These are phyloP conservation scores for Sarcoramphus papa DNA, from an alignment of 2,797 vertebrate species.

Conservation along the genomic window DNA sequence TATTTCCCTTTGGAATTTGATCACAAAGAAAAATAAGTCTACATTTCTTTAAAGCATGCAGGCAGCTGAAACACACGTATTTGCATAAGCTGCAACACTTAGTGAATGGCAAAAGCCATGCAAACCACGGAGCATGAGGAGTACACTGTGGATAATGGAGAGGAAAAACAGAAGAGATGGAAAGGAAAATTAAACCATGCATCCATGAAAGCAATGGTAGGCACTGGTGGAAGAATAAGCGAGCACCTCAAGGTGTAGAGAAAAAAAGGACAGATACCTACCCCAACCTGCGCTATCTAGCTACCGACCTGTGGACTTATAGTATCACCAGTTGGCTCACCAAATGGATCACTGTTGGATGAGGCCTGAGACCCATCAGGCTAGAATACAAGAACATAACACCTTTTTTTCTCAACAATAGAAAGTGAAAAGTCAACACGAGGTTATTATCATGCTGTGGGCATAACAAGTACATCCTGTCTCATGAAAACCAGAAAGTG, in stretches of 20 bases:
- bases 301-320: slow-evolving; percentile 98
- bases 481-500: slow-evolving; percentile 35
- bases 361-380: slow-evolving; percentile 95
- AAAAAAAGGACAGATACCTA: slow-evolving; percentile 89
- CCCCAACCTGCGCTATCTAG: slow-evolving; percentile 98
- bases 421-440: slow-evolving; percentile 65
- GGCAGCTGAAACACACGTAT: slow-evolving; percentile 40
- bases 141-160: slow-evolving; percentile 31
- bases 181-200: slow-evolving; percentile 11
- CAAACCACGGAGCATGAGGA: slow-evolving; percentile 28
- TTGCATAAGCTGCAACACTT: slow-evolving; percentile 29
- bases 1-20: not conserved
- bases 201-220: slow-evolving; percentile 46
- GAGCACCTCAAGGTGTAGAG: slow-evolving; percentile 65
- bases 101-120: slow-evolving; percentile 54
- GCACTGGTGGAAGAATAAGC: slow-evolving; percentile 46
- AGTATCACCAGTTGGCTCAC: slow-evolving; percentile 91
- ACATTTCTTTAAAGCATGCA: slow-evolving; percentile 56
- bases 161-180: not conserved
- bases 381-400: slow-evolving; percentile 83
- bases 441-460: slow-evolving; percentile 66
- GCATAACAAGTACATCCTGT: slow-evolving; percentile 47
- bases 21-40: not conserved
- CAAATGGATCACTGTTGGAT: slow-evolving; percentile 91
- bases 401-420: slow-evolving; percentile 74